Evolutionary conservation across 2,888 invertebrate genomes (phyloP).

Genomic region (Caenorhabditis zanzibari): DNA sequence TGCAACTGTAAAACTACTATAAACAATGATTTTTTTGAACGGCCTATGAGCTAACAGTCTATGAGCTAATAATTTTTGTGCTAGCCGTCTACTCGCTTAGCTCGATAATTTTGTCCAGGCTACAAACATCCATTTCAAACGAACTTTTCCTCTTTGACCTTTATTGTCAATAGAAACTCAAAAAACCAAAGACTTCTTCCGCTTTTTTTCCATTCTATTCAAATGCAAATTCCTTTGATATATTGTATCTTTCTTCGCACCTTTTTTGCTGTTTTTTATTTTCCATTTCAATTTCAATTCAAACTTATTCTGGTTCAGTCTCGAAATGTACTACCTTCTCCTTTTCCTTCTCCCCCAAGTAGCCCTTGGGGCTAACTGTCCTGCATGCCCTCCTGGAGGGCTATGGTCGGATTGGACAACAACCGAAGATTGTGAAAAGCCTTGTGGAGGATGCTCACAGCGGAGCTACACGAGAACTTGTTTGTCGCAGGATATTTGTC

Average conservation of each 20-base stretch:
- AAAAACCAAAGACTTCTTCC: background rate
- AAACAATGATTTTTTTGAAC: no score
- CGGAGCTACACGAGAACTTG: conserved; percentile 32
- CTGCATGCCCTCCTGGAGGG: conserved; percentile 28
- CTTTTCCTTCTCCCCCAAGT: background rate
- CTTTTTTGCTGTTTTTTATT: background rate
- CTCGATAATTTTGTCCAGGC: no score
- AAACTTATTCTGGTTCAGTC: conserved; percentile 8
- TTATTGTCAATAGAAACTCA: no score
- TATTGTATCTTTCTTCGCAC: no score
- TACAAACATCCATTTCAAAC: no score
- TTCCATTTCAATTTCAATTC: background rate
- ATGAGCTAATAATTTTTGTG: no score
- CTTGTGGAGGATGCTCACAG: conserved; percentile 48
- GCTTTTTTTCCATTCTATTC: background rate
- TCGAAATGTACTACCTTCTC: no score
- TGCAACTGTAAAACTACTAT: no score
- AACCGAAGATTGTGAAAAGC: conserved; percentile 11
- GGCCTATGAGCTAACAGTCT: no score
- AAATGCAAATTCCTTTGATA: background rate
- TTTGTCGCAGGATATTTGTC: conserved; percentile 25
- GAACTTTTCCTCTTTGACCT: no score
- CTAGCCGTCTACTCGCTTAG: no score
- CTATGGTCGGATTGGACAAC: conserved; percentile 51
- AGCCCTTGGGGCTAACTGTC: background rate